A percentile compares a stretch with the other conserved stretches of the same genome.
Evolutionary conservation across 2,888 invertebrate species (phyloP).

Genomic region (Caenorhabditis panamensis): DNA sequence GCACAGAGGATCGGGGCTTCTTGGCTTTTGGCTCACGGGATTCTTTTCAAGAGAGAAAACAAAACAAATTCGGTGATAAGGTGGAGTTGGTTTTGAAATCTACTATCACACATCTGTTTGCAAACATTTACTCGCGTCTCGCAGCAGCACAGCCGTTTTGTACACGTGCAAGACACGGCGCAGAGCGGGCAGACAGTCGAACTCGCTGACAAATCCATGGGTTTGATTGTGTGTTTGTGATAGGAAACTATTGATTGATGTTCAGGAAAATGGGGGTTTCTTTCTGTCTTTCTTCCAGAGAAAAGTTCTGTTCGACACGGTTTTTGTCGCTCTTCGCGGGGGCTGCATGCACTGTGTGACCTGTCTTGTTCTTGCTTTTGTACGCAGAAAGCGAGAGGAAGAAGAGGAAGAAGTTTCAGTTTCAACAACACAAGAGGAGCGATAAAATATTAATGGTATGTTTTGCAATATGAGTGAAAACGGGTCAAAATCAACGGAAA

Average conservation of each 20-base stretch:
- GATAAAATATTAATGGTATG: conserved; percentile 32
- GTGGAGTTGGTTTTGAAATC: conserved; percentile 24
- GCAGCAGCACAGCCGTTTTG: conserved; percentile 17
- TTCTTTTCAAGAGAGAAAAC: too few relatives aligned
- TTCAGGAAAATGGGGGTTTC: conserved; percentile 1
- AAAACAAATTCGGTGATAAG: too few relatives aligned
- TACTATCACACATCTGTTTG: conserved; percentile 42
- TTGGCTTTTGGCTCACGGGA: too few relatives aligned
- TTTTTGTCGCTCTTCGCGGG: background rate
- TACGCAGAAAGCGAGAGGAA: too few relatives aligned
- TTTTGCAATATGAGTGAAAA: conserved; percentile 35
- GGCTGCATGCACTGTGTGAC: background rate
- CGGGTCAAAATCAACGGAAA: conserved; percentile 18
- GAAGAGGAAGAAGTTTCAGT: background rate
- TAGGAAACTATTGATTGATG: conserved; percentile 22
- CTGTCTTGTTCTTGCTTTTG: background rate
- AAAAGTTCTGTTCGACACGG: background rate
- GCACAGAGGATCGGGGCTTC: background rate
- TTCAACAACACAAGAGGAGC: conserved; percentile 10
- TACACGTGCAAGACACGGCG: conserved; percentile 25
- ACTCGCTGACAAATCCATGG: conserved; percentile 52
- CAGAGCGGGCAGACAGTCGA: conserved; percentile 40
- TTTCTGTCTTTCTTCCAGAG: background rate
- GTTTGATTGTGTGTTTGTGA: conserved; percentile 37
- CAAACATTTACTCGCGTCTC: conserved; percentile 39